A percentile compares a stretch with the other conserved stretches of the same genome.
These are phyloP conservation scores for Mico argentatus DNA, from an alignment of 2,797 vertebrate species.

Conservation along the genomic window DNA sequence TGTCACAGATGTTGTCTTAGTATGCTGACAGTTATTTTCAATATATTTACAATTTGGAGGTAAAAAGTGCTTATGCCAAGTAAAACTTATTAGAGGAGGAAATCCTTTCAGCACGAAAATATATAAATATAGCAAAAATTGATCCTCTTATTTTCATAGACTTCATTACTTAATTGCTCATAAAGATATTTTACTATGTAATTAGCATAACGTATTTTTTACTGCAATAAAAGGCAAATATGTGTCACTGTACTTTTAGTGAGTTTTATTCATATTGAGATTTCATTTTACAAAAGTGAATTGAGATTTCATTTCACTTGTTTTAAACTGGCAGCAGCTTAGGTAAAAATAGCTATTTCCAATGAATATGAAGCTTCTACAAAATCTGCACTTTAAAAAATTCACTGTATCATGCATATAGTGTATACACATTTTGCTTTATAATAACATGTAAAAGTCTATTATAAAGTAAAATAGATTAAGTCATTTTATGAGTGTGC, in stretches of 20 bases:
- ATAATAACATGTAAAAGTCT: background rate
- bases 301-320: slow-evolving; percentile 36
- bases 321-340: slow-evolving; percentile 61
- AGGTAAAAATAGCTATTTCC: slow-evolving; percentile 49
- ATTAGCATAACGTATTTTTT: background rate
- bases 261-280: background rate
- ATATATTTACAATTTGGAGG: background rate
- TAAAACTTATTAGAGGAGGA: slow-evolving; percentile 10
- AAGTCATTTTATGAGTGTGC: background rate
- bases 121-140: background rate
- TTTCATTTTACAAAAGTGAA: slow-evolving; percentile 42
- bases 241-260: background rate
- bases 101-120: background rate
- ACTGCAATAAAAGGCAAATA: background rate
- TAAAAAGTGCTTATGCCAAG: background rate
- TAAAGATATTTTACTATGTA: background rate
- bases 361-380: slow-evolving; percentile 24
- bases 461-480: background rate
- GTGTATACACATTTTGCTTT: background rate
- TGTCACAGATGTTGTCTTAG: background rate
- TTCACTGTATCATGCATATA: background rate
- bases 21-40: slow-evolving; percentile 26
- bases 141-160: background rate
- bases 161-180: background rate
- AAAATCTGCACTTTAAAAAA: background rate